Percentiles rank a stretch among this genome's conserved stretches.
Conservation (phyloP, 2,797 vertebrate species). For the Poecilia wingei region DNA sequence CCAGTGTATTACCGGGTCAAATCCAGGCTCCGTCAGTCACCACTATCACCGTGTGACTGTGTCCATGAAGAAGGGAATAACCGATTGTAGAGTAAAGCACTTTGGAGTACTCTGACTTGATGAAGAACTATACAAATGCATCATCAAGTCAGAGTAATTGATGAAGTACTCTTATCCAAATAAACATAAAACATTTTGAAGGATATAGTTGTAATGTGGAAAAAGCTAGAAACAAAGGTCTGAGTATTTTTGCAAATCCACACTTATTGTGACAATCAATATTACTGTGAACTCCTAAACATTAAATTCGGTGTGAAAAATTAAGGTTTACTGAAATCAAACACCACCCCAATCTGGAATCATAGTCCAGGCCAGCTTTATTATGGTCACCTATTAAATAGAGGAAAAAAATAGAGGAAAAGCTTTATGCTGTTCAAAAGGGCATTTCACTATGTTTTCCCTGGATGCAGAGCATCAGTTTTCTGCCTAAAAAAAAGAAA, state of each 20-base stretch:
- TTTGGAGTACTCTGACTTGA: background rate
- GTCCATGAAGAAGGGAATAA: background rate
- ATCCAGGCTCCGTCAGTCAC: background rate
- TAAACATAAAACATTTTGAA: background rate
- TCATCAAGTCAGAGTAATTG: no score
- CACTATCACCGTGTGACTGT: background rate
- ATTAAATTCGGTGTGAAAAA: conserved; percentile 11
- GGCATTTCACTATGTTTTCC: background rate
- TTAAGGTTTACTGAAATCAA: conserved; percentile 12
- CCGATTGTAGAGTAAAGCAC: background rate
- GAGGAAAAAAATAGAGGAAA: background rate
- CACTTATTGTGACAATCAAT: no score
- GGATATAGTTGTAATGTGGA: background rate
- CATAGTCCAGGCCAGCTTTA: background rate
- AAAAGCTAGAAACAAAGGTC: background rate
- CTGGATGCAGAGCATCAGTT: background rate
- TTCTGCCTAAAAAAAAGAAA: background rate
- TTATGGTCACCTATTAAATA: background rate
- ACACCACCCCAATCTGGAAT: background rate
- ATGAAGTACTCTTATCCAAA: background rate
- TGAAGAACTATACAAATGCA: no score
- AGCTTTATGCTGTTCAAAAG: background rate
- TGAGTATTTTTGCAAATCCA: background rate
- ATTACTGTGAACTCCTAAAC: background rate
- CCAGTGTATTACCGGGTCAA: background rate